phyloP scores from a whole-genome alignment of 2,113 vertebrate genomes.

The Emydocephalus ijimae region DNA sequence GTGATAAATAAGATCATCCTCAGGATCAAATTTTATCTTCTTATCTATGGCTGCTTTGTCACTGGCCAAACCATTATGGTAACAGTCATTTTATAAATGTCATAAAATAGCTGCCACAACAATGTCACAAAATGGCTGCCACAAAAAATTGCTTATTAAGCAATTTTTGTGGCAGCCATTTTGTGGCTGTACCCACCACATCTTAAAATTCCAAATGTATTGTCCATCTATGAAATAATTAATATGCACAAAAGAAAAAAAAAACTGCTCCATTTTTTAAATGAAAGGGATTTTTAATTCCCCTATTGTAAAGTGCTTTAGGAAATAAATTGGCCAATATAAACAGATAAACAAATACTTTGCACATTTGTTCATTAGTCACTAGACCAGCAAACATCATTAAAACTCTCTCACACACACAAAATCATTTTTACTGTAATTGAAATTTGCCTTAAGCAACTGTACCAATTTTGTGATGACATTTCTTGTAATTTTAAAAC shows the following conservation, averaged over 20 bases:
- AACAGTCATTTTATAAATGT: background rate
- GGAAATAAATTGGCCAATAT: background rate
- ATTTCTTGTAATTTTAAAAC: background rate
- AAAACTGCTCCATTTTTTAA: background rate
- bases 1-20: background rate
- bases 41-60: background rate
- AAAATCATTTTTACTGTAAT: background rate
- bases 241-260: background rate
- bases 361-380: background rate
- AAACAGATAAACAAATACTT: background rate
- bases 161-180: background rate
- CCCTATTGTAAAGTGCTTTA: background rate
- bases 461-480: background rate
- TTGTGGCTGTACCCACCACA: background rate
- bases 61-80: background rate
- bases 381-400: background rate
- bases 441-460: background rate
- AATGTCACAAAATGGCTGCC: too few species aligned
- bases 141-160: background rate
- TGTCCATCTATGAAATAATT: background rate
- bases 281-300: background rate
- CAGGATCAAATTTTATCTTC: background rate
- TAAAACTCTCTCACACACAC: background rate
- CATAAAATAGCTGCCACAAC: too few species aligned
- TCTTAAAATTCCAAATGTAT: background rate